Percentiles rank a stretch among this genome's conserved stretches.
Conservation (phyloP, 2,113 vertebrate species). For the Kobus ellipsiprymnus region DNA sequence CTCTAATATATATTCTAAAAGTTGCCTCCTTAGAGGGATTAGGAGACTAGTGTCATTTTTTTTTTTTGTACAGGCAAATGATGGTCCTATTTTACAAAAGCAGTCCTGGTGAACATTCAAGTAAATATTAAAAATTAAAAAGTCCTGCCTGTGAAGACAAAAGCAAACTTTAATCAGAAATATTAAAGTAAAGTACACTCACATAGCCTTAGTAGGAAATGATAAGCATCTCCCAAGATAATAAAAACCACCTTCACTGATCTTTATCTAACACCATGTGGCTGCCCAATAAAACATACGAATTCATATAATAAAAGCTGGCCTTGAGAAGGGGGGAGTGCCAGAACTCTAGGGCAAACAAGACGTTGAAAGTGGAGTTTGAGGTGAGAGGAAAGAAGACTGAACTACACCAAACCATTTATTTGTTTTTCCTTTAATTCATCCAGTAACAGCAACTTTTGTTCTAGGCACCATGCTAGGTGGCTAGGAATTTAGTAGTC, state of each 20-base stretch:
- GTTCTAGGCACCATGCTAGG: neutral
- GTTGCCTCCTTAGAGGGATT: neutral
- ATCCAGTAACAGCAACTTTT: neutral
- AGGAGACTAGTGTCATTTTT: neutral
- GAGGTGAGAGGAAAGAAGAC: neutral
- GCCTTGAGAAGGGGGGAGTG: neutral
- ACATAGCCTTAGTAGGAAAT: neutral
- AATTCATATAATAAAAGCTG: conserved; percentile 18
- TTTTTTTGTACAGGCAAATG: conserved; percentile 56
- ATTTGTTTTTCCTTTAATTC: neutral
- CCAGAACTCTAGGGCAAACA: neutral
- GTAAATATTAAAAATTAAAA: conserved; percentile 49
- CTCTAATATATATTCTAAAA: conserved; percentile 38
- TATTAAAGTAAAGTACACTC: neutral
- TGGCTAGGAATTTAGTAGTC: neutral
- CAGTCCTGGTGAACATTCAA: conserved; percentile 33
- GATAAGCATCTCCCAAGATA: conserved; percentile 28
- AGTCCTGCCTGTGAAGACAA: neutral
- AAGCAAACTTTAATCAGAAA: conserved; percentile 28
- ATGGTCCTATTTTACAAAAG: conserved; percentile 44
- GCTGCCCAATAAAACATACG: neutral
- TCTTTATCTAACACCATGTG: conserved; percentile 26
- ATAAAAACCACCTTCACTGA: conserved; percentile 40
- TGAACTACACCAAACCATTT: neutral
- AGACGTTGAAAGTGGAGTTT: neutral